Evolutionary conservation across 2,113 vertebrate species (phyloP), one percentile per base, ranked within the genome.

Genomic region (Anser cygnoides): DNA sequence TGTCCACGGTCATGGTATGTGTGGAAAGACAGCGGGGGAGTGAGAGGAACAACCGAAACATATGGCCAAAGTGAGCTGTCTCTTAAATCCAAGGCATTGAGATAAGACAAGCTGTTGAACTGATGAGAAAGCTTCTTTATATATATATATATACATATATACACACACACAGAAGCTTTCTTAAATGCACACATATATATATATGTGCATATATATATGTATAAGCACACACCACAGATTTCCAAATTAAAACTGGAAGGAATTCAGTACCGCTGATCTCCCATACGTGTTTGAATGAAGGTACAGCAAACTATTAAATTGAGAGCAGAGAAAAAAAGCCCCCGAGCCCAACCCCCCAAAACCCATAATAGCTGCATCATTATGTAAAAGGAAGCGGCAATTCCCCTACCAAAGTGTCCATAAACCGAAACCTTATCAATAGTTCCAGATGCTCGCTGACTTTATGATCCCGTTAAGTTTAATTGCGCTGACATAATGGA

Each of bases 11-110:
- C 93, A 92, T 89, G 87, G 44, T 92, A 95, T 87, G 93, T 95
- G 96, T 96, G 93, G 96, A 94, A 93, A 96, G 93, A 95, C 83
- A 79, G 96, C 80, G 95, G 95, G 92, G 95, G 95, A 96, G 96
- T 94, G 96, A 97, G 96, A 97, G 96, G 95, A 96, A 91, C 95
- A 95, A 96, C 96, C 92, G 89, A 96, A 95, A 89, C 95, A 96
- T 97, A 97, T 97, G 96, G 96, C 78, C 84, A 70, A 95, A 91
- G 89, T 80, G 87, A 96, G 95, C 91, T 92, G 73, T 94, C 91
- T 96, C 81, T 94, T 92, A 92, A 93, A 96, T 93, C 92, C 91
- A 84, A 23, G 82, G 71, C 86, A 96, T 89, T 89, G 92, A 95
- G 91, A 93, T 87, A 87, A 95, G 96, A 96, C 96, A 96, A 96